These are phyloP conservation scores for Rhinichthys osculus DNA, from an alignment of 2,797 vertebrate genomes.

Conservation along the genomic window DNA sequence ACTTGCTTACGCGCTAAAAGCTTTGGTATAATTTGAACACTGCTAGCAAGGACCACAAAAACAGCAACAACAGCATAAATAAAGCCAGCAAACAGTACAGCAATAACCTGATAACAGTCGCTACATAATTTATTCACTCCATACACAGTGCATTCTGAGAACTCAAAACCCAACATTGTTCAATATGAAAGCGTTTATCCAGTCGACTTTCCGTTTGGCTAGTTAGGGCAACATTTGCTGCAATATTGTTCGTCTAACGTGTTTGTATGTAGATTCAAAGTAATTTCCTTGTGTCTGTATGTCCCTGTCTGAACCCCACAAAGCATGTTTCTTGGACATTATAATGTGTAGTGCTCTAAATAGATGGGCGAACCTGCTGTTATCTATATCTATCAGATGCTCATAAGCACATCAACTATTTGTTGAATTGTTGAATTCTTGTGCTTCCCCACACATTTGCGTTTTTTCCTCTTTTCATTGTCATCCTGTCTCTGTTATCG, in stretches of 20 bases:
- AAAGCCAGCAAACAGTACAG: neutral
- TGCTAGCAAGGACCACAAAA: neutral
- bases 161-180: neutral
- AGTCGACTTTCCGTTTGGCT: neutral
- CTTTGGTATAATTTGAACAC: neutral
- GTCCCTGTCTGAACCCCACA: neutral
- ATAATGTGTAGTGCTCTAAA: neutral
- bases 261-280: neutral
- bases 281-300: neutral
- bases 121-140: neutral
- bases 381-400: neutral
- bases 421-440: neutral
- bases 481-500: neutral
- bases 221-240: neutral
- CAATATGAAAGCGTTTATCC: neutral
- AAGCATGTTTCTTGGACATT: neutral
- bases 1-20: neutral
- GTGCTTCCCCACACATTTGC: neutral
- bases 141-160: neutral
- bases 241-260: neutral
- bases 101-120: neutral
- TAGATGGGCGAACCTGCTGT: neutral
- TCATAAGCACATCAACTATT: neutral
- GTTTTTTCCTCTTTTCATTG: neutral
- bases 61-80: neutral